Base-by-base conservation (phyloP, 2,113 vertebrate genomes). In the Serilophus lunatus region DNA sequence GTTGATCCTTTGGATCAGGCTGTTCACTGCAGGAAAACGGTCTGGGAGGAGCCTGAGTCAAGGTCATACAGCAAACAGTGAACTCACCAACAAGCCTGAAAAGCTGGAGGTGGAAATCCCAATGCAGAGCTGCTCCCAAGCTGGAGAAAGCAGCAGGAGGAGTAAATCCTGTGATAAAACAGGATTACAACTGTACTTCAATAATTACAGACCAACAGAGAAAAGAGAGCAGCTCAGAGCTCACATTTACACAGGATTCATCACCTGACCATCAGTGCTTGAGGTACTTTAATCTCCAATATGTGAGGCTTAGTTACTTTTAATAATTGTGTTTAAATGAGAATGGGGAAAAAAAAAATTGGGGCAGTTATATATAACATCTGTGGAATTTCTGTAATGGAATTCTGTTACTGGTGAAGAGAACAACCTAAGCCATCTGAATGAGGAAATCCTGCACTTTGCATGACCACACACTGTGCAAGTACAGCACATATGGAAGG, bases 1-100 rank as follows among this genome's bases (percentile, higher is more conserved):
- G 98, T 99, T 99, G 98, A 99, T 98, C 97, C 99, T 98, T 93
- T 99, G 99, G 93, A 99, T 99, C 95, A 99, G 98, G 96, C 97
- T 99, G 98, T 99, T 99, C 93, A 99, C 99, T 36, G 99, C 98
- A 77, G 99, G 99, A 90, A 99, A 99, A 60, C 99, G 99, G 95
- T 99, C 99, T 99, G 44, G 78, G 82, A 40, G 66, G 84, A 82
- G 59, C 26, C 24, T 74, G 96, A 92, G 97, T 98, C 97, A 98
- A 98, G 98, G 98, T 49, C 49, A 23, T 23, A 86, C 86, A 92
- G 38, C 71, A 95, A 88, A 56, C 20, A 86, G 19, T 0, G 31
- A 13, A 28, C 51, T 23, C 36, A 33, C 18, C n/a, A 64, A 14
- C 8, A 6, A 63, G 47, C 36, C 69, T 69, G 35, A 28, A 44